Percentiles rank a stretch among this genome's conserved stretches.
Evolutionary conservation across 2,113 vertebrate genomes (phyloP).

Genomic region (Anser brachyrhynchus): DNA sequence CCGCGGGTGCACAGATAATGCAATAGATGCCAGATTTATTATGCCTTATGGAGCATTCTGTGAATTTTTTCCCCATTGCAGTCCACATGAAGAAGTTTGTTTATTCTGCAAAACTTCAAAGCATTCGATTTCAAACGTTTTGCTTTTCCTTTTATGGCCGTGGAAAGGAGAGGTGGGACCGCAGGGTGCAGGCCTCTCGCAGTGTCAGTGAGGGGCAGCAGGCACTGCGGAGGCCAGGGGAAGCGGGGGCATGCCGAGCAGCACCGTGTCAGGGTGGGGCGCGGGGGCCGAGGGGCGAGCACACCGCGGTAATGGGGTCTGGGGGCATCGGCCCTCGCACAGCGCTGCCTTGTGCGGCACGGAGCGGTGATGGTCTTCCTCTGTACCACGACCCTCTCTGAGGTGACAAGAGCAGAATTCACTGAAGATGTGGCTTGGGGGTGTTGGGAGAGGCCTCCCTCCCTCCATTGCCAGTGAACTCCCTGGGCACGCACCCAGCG

Average conservation of each 20-base stretch:
- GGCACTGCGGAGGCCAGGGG: background rate
- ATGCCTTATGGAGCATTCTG: background rate
- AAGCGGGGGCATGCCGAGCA: background rate
- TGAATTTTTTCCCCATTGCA: conserved; percentile 1
- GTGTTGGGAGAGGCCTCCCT: background rate
- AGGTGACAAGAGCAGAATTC: background rate
- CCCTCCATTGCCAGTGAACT: background rate
- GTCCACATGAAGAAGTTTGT: background rate
- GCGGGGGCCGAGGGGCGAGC: background rate
- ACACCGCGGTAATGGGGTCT: background rate
- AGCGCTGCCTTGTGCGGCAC: accelerated
- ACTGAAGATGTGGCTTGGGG: background rate
- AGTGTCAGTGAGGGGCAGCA: background rate
- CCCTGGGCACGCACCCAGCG: background rate
- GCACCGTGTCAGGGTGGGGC: background rate
- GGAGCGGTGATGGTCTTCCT: accelerated
- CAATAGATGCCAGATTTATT: background rate
- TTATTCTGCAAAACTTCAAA: conserved; percentile 40
- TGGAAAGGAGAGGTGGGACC: conserved; percentile 2
- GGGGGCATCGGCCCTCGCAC: background rate
- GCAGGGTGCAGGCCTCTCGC: background rate
- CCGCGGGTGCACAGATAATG: background rate
- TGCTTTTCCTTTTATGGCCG: conserved; percentile 15
- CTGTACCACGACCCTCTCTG: background rate
- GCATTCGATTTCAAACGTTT: conserved; percentile 3